Base-by-base conservation (phyloP, 1,140 invertebrate species). In the Cryptotermes secundus region DNA sequence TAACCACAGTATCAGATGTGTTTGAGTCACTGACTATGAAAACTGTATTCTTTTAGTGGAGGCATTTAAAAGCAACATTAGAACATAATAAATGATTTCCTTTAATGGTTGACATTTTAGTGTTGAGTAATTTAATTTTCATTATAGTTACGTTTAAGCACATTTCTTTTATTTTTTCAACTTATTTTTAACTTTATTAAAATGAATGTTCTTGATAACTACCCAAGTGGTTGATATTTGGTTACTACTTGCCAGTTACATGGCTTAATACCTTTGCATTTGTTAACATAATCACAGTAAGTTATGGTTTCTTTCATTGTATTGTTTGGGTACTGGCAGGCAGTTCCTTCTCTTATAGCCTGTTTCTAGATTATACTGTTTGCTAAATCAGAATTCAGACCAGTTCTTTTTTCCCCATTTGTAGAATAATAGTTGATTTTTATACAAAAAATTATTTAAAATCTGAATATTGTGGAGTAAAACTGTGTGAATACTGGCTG, bases 141-240 rank as follows among this genome's bases (percentile, higher is more conserved):
- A 26, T 10, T 72, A 72, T 72, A n/a, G 9, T 72, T 72, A 31
- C 6, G n/a, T 31, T 72, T 72, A 72, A 14, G 7, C 31, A 31
- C 31, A n/a, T 31, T n/a, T 31, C 26, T 14, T n/a, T 6, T 72
- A 10, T 72, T 72, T n/a, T 72, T 72, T 72, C 59, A 72, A 16
- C 31, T 26, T 72, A n/a, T n/a, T 72, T 72, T 72, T 31, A 31
- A 72, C 26, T 72, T n/a, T 31, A 72, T 72, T 49, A 49, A 49
- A 72, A 72, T 31, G 26, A n/a, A 72, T 72, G 26, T 31, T 72
- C 0, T 72, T 72, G 59, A 72, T 6, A 16, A 72, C 14, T 72
- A 72, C 59, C 59, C 59, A 72, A 72, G 59, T 72, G 59, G n/a
- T 72, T 72, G 59, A 72, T 31, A 31, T 72, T 72, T n/a, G 26